Percentiles rank a stretch among this genome's conserved stretches.
Conservation (phyloP, 2,113 vertebrate species). For the Gopherus flavomarginatus region DNA sequence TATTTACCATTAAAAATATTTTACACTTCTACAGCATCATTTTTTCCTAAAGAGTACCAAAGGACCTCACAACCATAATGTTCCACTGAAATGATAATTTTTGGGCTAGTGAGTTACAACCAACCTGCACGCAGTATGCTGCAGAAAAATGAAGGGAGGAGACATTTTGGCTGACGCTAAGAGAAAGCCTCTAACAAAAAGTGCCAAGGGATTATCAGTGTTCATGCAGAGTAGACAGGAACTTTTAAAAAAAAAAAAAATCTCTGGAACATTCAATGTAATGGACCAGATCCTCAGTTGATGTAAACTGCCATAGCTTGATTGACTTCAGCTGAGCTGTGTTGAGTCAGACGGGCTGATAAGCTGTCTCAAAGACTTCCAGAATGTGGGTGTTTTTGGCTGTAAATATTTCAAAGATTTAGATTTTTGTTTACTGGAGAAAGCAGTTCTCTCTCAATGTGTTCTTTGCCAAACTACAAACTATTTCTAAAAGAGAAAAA, state of each 20-base stretch:
- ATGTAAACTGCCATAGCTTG: background rate
- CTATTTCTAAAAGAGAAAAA: background rate
- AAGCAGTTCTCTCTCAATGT: background rate
- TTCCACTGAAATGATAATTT: background rate
- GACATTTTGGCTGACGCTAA: fast-evolving
- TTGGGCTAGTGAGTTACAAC: background rate
- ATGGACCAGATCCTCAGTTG: background rate
- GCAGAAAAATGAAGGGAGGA: background rate
- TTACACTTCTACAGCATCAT: background rate
- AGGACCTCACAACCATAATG: background rate
- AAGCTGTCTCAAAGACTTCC: background rate
- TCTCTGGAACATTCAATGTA: background rate
- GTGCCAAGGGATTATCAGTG: background rate
- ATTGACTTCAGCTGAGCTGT: background rate
- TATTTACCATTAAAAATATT: background rate
- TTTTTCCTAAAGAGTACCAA: background rate
- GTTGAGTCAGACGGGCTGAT: background rate
- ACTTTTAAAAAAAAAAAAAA: background rate
- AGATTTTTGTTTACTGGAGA: background rate
- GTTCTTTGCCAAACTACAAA: background rate
- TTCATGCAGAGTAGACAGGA: background rate
- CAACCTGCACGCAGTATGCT: background rate
- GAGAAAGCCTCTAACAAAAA: background rate
- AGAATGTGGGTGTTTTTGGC: background rate
- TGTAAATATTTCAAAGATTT: background rate